Base-by-base conservation (phyloP, 1,140 invertebrate genomes). In the Galleria mellonella region DNA sequence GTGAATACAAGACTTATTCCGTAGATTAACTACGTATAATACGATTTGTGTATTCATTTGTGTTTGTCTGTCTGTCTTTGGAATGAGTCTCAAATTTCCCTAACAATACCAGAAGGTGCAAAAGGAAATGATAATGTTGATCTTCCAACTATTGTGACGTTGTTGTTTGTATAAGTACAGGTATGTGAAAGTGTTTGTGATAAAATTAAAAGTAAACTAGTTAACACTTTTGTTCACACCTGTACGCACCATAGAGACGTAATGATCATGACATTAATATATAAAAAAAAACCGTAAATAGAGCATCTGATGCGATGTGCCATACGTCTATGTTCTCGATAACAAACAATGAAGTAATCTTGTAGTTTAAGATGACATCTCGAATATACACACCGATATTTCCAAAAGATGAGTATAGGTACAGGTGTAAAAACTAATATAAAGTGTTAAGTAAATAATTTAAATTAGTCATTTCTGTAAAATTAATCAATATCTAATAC, bases 1-100 rank as follows among this genome's bases (percentile, higher is more conserved):
- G 77, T 68, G 63, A 75, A 70, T 71, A 81, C 66, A 85, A 85
- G 82, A 85, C 76, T 83, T 83, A 69, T 83, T 81, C 71, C 62
- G 59, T 78, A 76, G 63, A 62, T 55, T 64, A 62, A 52, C 52
- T 67, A 57, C 45, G 58, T 58, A 53, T 55, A 61, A 51, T 52
- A 59, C 60, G 57, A 62, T 64, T 55, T 62, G 43, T 75, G 68
- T 78, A 69, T 60, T 69, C 64, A 66, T 62, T 65, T 77, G 73
- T 79, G 72, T 77, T 76, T 69, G 73, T 78, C 64, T 69, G 73
- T 78, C 64, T 57, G 46, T 68, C 51, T 54, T 67, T 65, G 72
- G 72, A 75, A 77, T 74, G 76, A 77, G 72, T 78, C 76, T 74
- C 71, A 56, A 76, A 62, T 23, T 66, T 59, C 65, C 40, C 41